These are phyloP conservation scores for Pelmatolapia mariae DNA, from an alignment of 2,113 vertebrate species.

Conservation along the genomic window DNA sequence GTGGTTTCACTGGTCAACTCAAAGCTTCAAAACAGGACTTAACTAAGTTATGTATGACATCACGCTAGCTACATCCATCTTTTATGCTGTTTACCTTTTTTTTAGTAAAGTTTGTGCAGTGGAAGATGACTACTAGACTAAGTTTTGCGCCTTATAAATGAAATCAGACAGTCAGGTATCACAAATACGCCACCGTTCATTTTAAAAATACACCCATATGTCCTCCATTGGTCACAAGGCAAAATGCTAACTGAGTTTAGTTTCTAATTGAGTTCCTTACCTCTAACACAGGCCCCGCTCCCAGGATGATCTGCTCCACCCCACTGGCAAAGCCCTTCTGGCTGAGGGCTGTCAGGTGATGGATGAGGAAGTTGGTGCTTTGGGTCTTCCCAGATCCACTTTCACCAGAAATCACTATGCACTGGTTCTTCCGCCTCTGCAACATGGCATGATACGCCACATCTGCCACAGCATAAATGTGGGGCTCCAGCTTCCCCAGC, in stretches of 20 bases:
- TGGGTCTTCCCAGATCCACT: slow-evolving; percentile 96
- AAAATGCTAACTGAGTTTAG: not conserved
- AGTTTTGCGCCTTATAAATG: not conserved
- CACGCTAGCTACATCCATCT: not conserved
- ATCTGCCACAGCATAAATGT: slow-evolving; percentile 93
- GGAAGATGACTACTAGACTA: not conserved
- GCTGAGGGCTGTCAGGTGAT: slow-evolving; percentile 94
- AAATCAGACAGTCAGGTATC: not conserved
- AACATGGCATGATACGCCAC: slow-evolving; percentile 95
- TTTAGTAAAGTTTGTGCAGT: not conserved
- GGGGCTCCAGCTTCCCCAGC: slow-evolving; percentile 90
- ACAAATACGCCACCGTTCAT: not conserved
- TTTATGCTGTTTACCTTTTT: not conserved
- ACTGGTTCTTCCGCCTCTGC: slow-evolving; percentile 86
- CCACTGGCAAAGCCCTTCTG: slow-evolving; percentile 97
- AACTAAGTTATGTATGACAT: not conserved
- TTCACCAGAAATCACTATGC: slow-evolving; percentile 94
- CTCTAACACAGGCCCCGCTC: slow-evolving; percentile 95
- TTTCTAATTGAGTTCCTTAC: slow-evolving; percentile 64
- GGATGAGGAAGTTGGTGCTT: slow-evolving; percentile 97
- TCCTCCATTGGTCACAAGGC: not conserved
- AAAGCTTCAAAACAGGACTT: not conserved
- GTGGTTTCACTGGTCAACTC: not conserved
- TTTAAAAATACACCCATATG: not conserved
- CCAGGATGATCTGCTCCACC: slow-evolving; percentile 97